Base-by-base conservation (phyloP, 2,113 vertebrate species). In the Gadus macrocephalus region DNA sequence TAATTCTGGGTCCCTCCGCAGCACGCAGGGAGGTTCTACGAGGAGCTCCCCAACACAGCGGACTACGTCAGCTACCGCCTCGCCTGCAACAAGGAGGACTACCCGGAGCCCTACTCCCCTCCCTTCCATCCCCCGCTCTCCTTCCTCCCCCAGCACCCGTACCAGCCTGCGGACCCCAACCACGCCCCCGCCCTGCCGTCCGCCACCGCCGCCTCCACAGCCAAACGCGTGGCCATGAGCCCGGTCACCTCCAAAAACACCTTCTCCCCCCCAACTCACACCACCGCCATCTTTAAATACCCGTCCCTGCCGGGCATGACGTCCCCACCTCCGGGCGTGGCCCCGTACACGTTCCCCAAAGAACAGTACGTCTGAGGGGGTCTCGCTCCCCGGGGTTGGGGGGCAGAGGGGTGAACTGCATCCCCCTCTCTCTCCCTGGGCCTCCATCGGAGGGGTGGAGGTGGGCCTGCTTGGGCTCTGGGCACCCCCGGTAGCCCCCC, bases 291-390 rank as follows among this genome's bases (percentile, higher is more conserved):
- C 65, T 94, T 95, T 80, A 93, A 91, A 69, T 94, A 93, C 81
- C 91, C 93, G 0, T 88, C 93, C 15, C 70, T 89, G 6, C 82
- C 91, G 0, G 92, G 90, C 31, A 87, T 93, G 77, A 83, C 92
- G 31, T 89, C 92, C 62, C 91, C 92, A 62, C 92, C 88, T 0
- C 83, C 83, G 0, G 88, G 87, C 16, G 75, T 83, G 17, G 85
- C 76, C 0, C 62, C 92, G 2, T 94, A 94, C 85, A 93, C 94
- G 66, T 95, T 93, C 75, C 93, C 94, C 70, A 94, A 95, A 90
- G 94, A 96, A 85, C 94, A 95, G 83, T 95, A 95, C 3, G 93
- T 95, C 68, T 95, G 81, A 94, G 69, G 22, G 42, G 5, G 42
- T 49, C 42, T 14, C 42, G 9, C 42, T 3, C 42, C 2, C 42